A percentile compares a stretch with the other conserved stretches of the same genome.
phyloP scores from a whole-genome alignment of 2,888 invertebrate genomes.

The Busseola fusca region DNA sequence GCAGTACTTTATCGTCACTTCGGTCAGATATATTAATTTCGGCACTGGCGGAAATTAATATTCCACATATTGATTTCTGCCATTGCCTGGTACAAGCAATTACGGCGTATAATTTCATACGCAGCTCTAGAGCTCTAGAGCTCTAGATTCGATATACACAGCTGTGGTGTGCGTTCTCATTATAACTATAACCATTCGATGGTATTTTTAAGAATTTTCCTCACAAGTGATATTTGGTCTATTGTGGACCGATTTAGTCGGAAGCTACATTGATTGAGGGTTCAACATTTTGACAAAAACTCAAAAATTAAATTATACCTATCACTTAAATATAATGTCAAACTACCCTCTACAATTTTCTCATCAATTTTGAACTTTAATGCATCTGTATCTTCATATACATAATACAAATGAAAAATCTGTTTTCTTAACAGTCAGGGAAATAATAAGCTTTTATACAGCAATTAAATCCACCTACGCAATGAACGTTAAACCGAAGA shows the following conservation, averaged over 20 bases:
- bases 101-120: background rate
- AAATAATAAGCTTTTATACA: too few relatives aligned
- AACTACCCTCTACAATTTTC: too few relatives aligned
- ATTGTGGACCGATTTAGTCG: background rate
- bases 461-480: too few relatives aligned
- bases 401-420: background rate
- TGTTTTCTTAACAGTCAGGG: background rate
- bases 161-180: background rate
- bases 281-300: too few relatives aligned
- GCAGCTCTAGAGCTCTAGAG: too few relatives aligned
- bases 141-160: background rate
- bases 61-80: background rate
- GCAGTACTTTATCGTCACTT: background rate
- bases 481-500: constrained; percentile 22
- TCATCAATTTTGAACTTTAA: too few relatives aligned
- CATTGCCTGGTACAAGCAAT: background rate
- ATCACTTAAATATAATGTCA: too few relatives aligned
- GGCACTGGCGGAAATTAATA: too few relatives aligned
- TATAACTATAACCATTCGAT: background rate
- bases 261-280: background rate
- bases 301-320: background rate
- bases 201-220: background rate
- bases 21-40: background rate
- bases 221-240: background rate
- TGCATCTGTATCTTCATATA: background rate